Evolutionary conservation across 2,797 vertebrate species (phyloP), one percentile per base, ranked within the genome.

Genomic region (Alosa sapidissima): DNA sequence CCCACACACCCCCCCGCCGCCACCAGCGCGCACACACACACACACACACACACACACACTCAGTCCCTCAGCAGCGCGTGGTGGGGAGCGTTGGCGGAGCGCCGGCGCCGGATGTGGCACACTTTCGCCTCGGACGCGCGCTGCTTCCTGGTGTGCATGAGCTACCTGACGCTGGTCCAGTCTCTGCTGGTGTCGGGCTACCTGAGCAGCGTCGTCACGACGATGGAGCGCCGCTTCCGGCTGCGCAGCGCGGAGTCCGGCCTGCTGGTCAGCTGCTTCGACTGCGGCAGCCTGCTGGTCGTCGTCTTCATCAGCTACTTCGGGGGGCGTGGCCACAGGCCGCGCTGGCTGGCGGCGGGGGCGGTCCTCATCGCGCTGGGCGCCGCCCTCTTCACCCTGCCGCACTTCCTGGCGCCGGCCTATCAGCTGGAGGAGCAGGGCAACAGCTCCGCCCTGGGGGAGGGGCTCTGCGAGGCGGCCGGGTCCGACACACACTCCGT

Each of bases 251-350:
- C 97, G 0, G 98, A 99, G 88, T 99, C 98, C 0, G 98, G 98
- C 88, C 96, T 99, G 84, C 95, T 99, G 24, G 98, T 99, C 93
- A 99, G 98, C 96, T 99, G 98, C 88, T 99, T 99, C 87, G 98
- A 99, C 94, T 97, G 99, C 2, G 98, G 98, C 54, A 99, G 98
- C 92, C 96, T 99, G 82, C 88, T 98, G 60, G 97, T 99, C 86
- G 98, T 99, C 41, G 98, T 99, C 84, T 99, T 99, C 89, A 99
- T 99, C 93, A 98, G 97, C 92, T 99, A 99, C 93, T 99, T 99
- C 0, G 98, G 98, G 0, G 98, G 98, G 1, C 95, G 97, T 0
- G 97, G 98, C 0, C 96, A 97, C 86, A 95, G 98, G 91, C 98
- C 98, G 0, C 96, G 98, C 52, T 99, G 98, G 98, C 93, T 99